Percentiles rank a stretch among this genome's conserved stretches.
phyloP scores from a whole-genome alignment of 2,888 invertebrate species.

The Phytoseiulus persimilis region DNA sequence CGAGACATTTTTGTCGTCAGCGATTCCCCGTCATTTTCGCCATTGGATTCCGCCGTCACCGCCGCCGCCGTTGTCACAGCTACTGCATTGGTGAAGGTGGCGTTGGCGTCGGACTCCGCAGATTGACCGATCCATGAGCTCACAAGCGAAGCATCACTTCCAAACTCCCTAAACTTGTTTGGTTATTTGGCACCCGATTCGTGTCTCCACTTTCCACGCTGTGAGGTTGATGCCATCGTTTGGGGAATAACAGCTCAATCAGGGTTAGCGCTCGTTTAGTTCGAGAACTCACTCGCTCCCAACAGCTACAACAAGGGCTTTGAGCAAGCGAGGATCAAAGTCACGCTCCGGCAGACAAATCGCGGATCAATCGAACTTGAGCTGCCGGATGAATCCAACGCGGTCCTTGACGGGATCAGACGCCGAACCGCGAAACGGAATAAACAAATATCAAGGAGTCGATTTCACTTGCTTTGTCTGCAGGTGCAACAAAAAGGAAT shows the following conservation, averaged over 20 bases:
- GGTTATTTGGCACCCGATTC: not conserved
- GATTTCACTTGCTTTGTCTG: not conserved
- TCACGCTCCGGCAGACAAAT: not conserved
- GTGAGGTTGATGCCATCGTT: not conserved
- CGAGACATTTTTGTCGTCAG: conserved; percentile 5
- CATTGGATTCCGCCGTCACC: not conserved
- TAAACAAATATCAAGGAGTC: not conserved
- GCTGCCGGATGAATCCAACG: not conserved
- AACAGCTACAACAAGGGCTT: not conserved
- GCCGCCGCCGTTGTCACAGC: not conserved
- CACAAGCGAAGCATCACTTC: not conserved
- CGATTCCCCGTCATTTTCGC: not conserved
- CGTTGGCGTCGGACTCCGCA: not conserved
- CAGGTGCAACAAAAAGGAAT: not conserved
- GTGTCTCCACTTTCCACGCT: not conserved
- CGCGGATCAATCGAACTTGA: not conserved
- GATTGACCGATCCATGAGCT: not conserved
- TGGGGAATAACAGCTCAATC: not conserved
- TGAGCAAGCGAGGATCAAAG: not conserved
- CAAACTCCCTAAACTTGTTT: not conserved
- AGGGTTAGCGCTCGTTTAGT: not conserved
- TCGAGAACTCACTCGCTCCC: not conserved
- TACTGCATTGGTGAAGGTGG: not conserved
- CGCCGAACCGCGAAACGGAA: not conserved
- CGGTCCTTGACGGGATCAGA: not conserved